Base-by-base conservation (phyloP, 1,140 invertebrate genomes). In the Caerostris extrusa region DNA sequence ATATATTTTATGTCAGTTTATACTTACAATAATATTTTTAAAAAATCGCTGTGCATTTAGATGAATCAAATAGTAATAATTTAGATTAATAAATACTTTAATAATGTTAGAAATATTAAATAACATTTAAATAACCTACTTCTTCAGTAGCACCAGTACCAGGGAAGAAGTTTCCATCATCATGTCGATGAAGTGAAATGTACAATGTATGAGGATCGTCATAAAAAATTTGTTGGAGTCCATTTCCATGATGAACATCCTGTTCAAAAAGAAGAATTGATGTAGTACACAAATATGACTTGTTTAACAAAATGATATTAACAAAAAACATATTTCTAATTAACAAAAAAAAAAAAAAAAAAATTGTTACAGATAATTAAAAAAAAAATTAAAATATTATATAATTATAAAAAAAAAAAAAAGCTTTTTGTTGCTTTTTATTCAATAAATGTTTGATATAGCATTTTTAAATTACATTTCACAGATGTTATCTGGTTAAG, bases 171-270 rank as follows among this genome's bases (percentile, higher is more conserved):
- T 99, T 99, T 83, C 99, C 99, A 96, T 99, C 98, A 97, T 99
- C 99, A 97, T 99, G 99, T 95, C 99, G 98, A 97, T 99, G 99
- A 95, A 99, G 97, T 95, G 98, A 99, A 95, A 99, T 97, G 96
- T 99, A 99, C 95, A 99, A 97, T 95, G 99, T 98, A 95, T 98
- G 97, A 34, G 98, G 98, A 96, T 99, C 99, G 95, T 98, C 97
- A 96, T 99, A 99, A 96, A 99, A 99, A 96, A 99, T 98, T 96
- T 99, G 98, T 96, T 99, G 99, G 53, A 99, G 99, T 82, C 99
- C 99, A 96, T 99, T 99, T 17, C 99, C 99, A 96, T 99, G 99
- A 96, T 99, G 99, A 89, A 99, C 99, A 96, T 99, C 99, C 98
- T 98, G 95, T 34, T 82, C 7, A 50, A 60, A 85, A 19, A 50